These are phyloP conservation scores for Mergus octosetaceus DNA, from an alignment of 2,797 vertebrate genomes.

Conservation along the genomic window DNA sequence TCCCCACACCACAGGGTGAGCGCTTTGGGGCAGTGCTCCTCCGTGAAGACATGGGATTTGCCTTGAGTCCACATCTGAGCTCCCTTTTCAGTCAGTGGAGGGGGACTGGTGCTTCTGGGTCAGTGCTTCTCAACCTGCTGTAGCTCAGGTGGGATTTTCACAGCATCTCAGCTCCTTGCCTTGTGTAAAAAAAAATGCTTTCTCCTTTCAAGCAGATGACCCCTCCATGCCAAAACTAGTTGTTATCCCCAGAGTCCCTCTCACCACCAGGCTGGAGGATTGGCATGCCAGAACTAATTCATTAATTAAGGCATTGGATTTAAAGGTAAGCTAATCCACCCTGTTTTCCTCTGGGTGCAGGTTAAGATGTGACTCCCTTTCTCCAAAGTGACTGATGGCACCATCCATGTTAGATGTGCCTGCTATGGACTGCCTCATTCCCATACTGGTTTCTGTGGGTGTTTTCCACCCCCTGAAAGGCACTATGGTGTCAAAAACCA, in stretches of 20 bases:
- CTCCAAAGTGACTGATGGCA: background rate
- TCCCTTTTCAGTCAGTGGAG: background rate
- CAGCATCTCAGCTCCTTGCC: background rate
- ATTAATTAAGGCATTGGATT: background rate
- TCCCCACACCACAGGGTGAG: background rate
- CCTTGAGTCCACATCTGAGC: background rate
- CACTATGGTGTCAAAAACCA: background rate
- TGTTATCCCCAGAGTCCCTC: background rate
- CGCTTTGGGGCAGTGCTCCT: background rate
- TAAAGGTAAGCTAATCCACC: background rate
- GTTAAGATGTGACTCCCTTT: background rate
- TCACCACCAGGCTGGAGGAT: background rate
- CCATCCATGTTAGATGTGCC: background rate
- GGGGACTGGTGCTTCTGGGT: background rate
- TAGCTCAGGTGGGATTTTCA: background rate
- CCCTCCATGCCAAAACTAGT: background rate
- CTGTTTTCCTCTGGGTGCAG: background rate
- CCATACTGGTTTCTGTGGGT: background rate
- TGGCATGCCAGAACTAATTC: background rate
- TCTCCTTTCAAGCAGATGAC: background rate
- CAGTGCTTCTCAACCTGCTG: background rate
- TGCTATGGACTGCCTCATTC: background rate
- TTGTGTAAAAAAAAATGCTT: background rate
- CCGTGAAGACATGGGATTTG: background rate
- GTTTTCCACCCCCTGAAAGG: background rate